Base-by-base conservation (phyloP, 2,888 invertebrate genomes). In the Drosophila anomalipes region DNA sequence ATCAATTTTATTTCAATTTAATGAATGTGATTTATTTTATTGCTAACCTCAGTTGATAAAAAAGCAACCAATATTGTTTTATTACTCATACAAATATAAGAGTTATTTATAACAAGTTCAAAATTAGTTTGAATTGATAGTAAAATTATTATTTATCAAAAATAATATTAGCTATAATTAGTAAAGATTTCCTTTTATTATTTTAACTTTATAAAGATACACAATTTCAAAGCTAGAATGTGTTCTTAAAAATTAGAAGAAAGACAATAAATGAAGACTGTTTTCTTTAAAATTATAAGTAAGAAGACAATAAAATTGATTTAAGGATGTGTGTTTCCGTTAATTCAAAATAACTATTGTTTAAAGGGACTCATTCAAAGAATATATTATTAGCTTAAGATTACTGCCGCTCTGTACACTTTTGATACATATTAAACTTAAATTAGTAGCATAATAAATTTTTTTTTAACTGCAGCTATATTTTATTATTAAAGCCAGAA, bases 381-480 rank as follows among this genome's bases (percentile, higher is more conserved):
- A 26, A 26, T 9, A 26, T 26, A 26, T 26, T 26, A 26, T 4
- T 47, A 0, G 16, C 47, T 26, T 16, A 4, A 26, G 16, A 26
- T 47, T 22, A 0, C 14, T 22, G 14, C 22, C 44, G 0, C 1
- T 7, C 4, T 14, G n/a, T 3, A 12, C 6, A 3, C 12, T 6
- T 22, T 12, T 22, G 1, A 12, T 44, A 44, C 6, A 12, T 22
- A 5, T 22, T 44, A 6, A 44, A n/a, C 3, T 6, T 22, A 10
- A 3, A n/a, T 3, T n/a, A 44, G 6, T n/a, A 1, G n/a, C 9
- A 39, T 9, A 9, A 9, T 9, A 4, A 0, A n/a, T n/a, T 1
- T n/a, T 4, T 41, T 4, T 10, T 10, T n/a, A n/a, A 4, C 41
- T 41, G 7, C 41, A 41, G 16, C 10, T 1, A n/a, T 41, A 41